Conservation (phyloP, 2,113 vertebrate genomes). For the Vireo altiloquus region DNA sequence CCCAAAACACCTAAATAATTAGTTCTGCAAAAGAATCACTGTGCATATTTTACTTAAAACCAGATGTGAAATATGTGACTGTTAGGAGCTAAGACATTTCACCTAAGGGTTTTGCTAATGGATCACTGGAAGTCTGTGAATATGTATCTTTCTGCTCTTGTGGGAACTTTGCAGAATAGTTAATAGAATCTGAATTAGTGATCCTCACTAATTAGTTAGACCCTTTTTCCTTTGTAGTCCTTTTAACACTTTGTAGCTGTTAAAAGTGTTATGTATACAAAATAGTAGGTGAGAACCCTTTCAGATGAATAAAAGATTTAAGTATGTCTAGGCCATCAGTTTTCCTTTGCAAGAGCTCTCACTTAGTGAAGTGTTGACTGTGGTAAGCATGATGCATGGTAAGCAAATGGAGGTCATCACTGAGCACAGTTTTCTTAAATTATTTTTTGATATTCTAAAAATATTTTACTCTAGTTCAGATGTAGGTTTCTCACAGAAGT, state of each 20-base stretch:
- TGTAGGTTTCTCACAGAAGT: not conserved
- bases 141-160: not conserved
- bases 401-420: not conserved
- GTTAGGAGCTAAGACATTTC: not conserved
- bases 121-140: not conserved
- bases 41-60: not conserved
- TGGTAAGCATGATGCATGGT: not conserved
- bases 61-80: not conserved
- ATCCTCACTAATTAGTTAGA: not conserved
- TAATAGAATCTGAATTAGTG: slow-evolving; percentile 18
- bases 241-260: not conserved
- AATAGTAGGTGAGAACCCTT: not conserved
- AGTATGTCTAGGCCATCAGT: not conserved
- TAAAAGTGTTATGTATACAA: not conserved
- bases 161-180: slow-evolving; percentile 8
- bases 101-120: slow-evolving; percentile 14
- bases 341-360: not conserved
- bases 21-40: not conserved
- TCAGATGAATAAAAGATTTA: not conserved
- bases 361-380: not conserved
- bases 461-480: not conserved
- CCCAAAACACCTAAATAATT: not conserved
- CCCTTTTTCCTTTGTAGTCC: not conserved
- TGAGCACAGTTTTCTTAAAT: not conserved
- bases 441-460: not conserved